Percentiles rank a stretch among this genome's conserved stretches.
phyloP scores from a whole-genome alignment of 2,888 invertebrate genomes.

The Drosophila fungiperda region DNA sequence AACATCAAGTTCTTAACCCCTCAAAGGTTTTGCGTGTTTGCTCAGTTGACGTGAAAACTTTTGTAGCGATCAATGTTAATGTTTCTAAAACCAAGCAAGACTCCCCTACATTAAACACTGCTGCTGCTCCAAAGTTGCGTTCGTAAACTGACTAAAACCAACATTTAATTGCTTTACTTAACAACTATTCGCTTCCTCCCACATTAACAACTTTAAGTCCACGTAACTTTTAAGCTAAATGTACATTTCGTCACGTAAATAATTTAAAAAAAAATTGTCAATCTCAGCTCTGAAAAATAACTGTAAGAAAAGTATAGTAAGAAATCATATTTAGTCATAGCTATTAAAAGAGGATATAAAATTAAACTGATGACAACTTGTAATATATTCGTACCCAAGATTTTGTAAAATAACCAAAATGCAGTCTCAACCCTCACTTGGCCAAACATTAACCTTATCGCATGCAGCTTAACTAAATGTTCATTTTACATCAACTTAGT shows the following conservation, averaged over 20 bases:
- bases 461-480: constrained; percentile 41
- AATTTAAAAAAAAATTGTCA: constrained; percentile 7
- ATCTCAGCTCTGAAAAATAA: background rate
- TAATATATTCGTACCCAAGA: background rate
- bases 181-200: background rate
- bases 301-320: background rate
- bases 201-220: constrained; percentile 1
- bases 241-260: constrained; percentile 30
- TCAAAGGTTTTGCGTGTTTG: constrained; percentile 23
- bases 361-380: background rate
- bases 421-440: constrained; percentile 22
- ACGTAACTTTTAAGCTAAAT: background rate
- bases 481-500: constrained; percentile 49
- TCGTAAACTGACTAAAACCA: constrained; percentile 7
- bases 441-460: constrained; percentile 23
- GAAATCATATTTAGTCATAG: background rate
- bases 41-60: constrained; percentile 44
- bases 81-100: background rate
- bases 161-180: background rate
- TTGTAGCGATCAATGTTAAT: constrained; percentile 20
- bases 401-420: background rate
- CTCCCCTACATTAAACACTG: constrained; percentile 11
- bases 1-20: constrained; percentile 28
- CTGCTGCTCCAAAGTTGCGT: constrained; percentile 10
- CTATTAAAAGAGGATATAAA: background rate